Conservation (phyloP, 2,888 invertebrate species). For the Dromius quadrimaculatus region DNA sequence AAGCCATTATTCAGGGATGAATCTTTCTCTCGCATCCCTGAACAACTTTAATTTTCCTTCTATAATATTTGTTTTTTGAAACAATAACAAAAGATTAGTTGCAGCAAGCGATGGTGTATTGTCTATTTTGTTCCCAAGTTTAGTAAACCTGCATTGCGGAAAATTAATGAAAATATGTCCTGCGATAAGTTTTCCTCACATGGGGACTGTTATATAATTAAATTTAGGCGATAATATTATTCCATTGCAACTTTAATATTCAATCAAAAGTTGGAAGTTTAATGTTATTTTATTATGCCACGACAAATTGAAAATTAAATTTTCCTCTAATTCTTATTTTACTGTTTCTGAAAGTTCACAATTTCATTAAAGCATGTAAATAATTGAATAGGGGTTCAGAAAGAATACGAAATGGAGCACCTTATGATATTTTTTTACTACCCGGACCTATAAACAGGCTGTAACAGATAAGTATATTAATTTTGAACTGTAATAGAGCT, state of each 20-base stretch:
- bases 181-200: conserved; percentile 2
- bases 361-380: too few relatives aligned
- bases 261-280: conserved; percentile 27
- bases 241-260: conserved; percentile 28
- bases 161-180: conserved; percentile 35
- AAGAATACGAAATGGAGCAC: too few relatives aligned
- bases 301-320: too few relatives aligned
- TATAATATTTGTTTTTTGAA: background rate
- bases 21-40: too few relatives aligned
- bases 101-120: conserved; percentile 12
- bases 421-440: too few relatives aligned
- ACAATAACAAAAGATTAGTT: conserved; percentile 15
- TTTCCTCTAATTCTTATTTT: too few relatives aligned
- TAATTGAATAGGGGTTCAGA: too few relatives aligned
- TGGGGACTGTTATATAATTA: conserved; percentile 12
- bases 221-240: conserved; percentile 28
- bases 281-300: conserved; percentile 1
- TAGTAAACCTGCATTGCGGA: background rate
- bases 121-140: conserved; percentile 30
- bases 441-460: too few relatives aligned
- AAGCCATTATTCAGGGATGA: background rate
- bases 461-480: too few relatives aligned
- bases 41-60: background rate
- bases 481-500: too few relatives aligned
- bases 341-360: too few relatives aligned